Evolutionary conservation across 2,113 vertebrate genomes (phyloP).

Genomic region (human (Homo sapiens)): GRCh38 chr6:88379001-88379500

Average conservation of each 20-base stretch:
- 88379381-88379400: constrained; percentile 63
- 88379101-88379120: background rate
- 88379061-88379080: constrained; percentile 48
- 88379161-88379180: constrained; percentile 29
- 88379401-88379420: constrained; percentile 36
- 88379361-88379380: constrained; percentile 61
- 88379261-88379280: constrained; percentile 66
- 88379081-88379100: background rate
- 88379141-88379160: background rate
- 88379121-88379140: background rate
- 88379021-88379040: background rate
- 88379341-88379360: background rate
- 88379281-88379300: constrained; percentile 65
- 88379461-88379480: constrained; percentile 38
- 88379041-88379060: constrained; percentile 33
- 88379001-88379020: background rate
- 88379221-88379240: constrained; percentile 67
- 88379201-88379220: constrained; percentile 69
- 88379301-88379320: constrained; percentile 64
- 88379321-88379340: constrained; percentile 75
- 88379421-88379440: background rate
- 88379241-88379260: constrained; percentile 51
- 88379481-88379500: constrained; percentile 12
- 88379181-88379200: constrained; percentile 56
- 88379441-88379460: constrained; percentile 46